A percentile compares a stretch with the other conserved stretches of the same genome.
phyloP scores from a whole-genome alignment of 1,140 invertebrate genomes.

The Rhynchophorus ferrugineus region DNA sequence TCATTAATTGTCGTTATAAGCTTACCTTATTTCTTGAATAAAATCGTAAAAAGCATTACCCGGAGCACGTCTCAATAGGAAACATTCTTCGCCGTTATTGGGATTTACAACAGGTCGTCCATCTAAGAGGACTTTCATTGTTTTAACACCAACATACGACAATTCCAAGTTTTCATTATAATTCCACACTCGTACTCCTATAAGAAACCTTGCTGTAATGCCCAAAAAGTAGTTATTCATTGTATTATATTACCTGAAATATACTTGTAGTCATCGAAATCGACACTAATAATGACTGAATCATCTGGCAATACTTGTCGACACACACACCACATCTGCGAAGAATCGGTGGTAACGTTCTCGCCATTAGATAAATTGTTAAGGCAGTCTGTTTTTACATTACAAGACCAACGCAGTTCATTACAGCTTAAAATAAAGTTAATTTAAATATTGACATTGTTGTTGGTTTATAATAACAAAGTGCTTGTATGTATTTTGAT shows the following conservation, averaged over 20 bases:
- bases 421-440: conserved; percentile 8
- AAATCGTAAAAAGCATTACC: conserved; percentile 67
- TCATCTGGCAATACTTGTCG: conserved; percentile 42
- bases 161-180: conserved; percentile 68
- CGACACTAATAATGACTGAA: conserved; percentile 44
- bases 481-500: too few species aligned
- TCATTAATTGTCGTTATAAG: too few species aligned
- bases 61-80: conserved; percentile 58
- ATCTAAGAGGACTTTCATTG: conserved; percentile 42
- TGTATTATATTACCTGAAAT: conserved; percentile 41
- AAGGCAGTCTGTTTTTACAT: conserved; percentile 15
- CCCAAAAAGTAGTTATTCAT: background rate
- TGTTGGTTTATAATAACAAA: background rate
- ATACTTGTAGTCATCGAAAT: conserved; percentile 45
- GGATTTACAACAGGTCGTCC: conserved; percentile 40
- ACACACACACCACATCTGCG: conserved; percentile 54
- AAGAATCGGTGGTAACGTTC: conserved; percentile 51
- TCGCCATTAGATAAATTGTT: conserved; percentile 47
- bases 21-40: conserved; percentile 55
- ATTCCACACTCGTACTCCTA: conserved; percentile 66
- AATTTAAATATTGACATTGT: conserved; percentile 5
- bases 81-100: conserved; percentile 44
- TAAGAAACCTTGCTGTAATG: conserved; percentile 6
- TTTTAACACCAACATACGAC: conserved; percentile 62
- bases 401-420: conserved; percentile 18